These are phyloP conservation scores for Hydrolagus colliei DNA, from an alignment of 2,797 vertebrate genomes.

Conservation along the genomic window DNA sequence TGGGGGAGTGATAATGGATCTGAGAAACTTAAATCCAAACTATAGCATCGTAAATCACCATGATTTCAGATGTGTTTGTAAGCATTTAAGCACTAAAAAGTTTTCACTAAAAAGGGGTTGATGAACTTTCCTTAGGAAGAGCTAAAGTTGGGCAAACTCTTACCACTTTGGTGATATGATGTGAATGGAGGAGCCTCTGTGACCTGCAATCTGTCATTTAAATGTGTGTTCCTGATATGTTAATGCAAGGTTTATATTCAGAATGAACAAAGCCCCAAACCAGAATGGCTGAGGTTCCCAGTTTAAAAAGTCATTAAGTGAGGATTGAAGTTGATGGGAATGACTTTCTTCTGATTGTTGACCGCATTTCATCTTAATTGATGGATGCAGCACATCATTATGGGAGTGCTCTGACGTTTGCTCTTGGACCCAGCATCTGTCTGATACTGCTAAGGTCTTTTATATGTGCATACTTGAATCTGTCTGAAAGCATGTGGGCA, in stretches of 20 bases:
- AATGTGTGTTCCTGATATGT: not conserved
- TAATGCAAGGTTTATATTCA: not conserved
- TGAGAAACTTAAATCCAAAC: constrained; percentile 59
- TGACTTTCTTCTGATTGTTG: too few species aligned
- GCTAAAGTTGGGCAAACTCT: not conserved
- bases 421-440: not conserved
- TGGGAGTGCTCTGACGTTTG: not conserved
- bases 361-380: not conserved
- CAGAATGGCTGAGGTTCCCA: not conserved
- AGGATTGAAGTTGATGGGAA: not conserved
- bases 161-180: not conserved
- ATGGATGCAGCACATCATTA: too few species aligned
- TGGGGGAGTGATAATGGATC: constrained; percentile 70
- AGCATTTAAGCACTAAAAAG: not conserved
- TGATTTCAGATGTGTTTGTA: not conserved
- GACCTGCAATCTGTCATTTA: not conserved
- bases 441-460: not conserved
- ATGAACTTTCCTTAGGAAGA: not conserved
- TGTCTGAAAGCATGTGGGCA: not conserved
- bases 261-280: not conserved
- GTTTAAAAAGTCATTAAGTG: constrained; percentile 17
- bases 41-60: not conserved
- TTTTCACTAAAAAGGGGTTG: constrained; percentile 32
- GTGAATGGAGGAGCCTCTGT: not conserved
- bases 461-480: not conserved